Percentiles rank a stretch among this genome's conserved stretches.
Conservation (phyloP, 2,888 invertebrate genomes). For the Drosophila antonietae region DNA sequence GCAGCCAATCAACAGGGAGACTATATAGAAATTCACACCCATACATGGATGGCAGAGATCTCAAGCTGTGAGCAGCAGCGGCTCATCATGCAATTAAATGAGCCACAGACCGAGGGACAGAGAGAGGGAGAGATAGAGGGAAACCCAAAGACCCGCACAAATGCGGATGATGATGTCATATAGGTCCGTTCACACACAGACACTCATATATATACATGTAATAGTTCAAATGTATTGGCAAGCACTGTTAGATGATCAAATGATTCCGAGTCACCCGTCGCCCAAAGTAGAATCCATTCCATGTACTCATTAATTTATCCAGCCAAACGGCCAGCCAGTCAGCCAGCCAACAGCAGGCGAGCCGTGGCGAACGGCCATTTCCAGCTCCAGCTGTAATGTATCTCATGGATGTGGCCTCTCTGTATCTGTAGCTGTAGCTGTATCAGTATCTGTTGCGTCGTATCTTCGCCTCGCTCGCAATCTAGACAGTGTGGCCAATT, state of each 20-base stretch:
- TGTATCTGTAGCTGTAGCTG: conserved; percentile 11
- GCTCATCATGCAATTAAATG: conserved; percentile 73
- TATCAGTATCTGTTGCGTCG: conserved; percentile 36
- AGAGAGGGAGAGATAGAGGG: neutral
- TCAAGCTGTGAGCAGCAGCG: conserved; percentile 52
- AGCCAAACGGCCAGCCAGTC: conserved; percentile 44
- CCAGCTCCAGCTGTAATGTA: conserved; percentile 46
- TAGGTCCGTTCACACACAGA: conserved; percentile 21
- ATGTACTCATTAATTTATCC: conserved; percentile 76
- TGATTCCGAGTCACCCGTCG: conserved; percentile 47
- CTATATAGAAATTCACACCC: conserved; percentile 26
- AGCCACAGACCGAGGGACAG: conserved; percentile 10
- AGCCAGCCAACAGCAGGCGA: conserved; percentile 44
- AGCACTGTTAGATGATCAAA: conserved; percentile 71
- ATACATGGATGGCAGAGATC: conserved; percentile 30
- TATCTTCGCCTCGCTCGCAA: conserved; percentile 70
- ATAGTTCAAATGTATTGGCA: conserved; percentile 58
- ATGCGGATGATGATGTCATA: conserved; percentile 72
- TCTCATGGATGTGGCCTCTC: conserved; percentile 43
- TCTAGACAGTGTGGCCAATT: conserved; percentile 84
- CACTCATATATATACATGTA: neutral
- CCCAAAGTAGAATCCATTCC: conserved; percentile 73
- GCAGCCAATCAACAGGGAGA: conserved; percentile 44
- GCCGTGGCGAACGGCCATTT: conserved; percentile 17
- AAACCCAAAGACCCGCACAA: conserved; percentile 60